These are phyloP conservation scores for Chloebia gouldiae DNA, from an alignment of 2,113 vertebrate species.

Conservation along the genomic window DNA sequence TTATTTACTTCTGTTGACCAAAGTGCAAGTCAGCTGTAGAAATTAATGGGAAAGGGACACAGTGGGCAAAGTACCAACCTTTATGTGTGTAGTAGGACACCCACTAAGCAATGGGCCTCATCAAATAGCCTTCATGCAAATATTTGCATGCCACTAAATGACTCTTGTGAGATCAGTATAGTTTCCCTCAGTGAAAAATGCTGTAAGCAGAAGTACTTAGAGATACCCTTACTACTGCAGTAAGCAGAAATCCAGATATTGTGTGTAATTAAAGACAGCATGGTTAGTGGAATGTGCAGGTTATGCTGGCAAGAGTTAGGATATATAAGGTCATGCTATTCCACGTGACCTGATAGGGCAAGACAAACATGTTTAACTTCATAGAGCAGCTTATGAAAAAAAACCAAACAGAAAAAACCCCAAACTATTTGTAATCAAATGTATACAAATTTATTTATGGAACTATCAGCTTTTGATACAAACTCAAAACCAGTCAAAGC, in stretches of 20 bases:
- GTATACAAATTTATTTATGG: background rate
- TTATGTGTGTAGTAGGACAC: background rate
- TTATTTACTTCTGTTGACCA: background rate
- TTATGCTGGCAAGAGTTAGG: background rate
- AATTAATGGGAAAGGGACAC: background rate
- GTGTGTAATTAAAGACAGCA: background rate
- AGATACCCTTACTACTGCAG: background rate
- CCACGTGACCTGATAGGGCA: background rate
- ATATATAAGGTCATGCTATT: background rate
- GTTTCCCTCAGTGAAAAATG: background rate
- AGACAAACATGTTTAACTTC: background rate
- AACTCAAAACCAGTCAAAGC: background rate
- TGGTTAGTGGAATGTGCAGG: background rate
- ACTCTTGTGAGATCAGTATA: background rate
- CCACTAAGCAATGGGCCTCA: background rate
- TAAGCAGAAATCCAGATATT: conserved; percentile 7
- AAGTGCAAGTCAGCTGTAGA: background rate
- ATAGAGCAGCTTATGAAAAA: background rate
- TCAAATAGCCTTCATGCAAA: background rate
- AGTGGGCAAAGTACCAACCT: background rate
- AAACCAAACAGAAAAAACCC: too few relatives aligned
- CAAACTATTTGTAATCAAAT: background rate
- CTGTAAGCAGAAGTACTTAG: background rate
- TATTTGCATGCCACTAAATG: background rate
- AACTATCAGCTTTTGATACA: background rate